Evolutionary conservation across 2,113 vertebrate genomes (phyloP), one percentile per base, ranked within the genome.

Genomic region (Eubucco bourcierii): DNA sequence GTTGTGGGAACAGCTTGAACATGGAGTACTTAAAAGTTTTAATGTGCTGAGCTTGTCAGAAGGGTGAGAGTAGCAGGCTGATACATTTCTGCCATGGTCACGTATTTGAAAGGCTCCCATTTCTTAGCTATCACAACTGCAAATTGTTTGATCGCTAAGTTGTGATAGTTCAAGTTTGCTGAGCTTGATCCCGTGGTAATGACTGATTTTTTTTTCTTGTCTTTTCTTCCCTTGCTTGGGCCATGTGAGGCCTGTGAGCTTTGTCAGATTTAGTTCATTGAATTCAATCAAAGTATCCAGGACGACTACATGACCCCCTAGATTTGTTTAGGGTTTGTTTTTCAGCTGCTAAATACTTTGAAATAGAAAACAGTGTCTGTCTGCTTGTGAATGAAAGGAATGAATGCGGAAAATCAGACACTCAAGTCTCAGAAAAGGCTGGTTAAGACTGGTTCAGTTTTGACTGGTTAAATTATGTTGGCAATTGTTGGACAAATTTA

Each of bases 1-100:
- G 47, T 91, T 84, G 85, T 86, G 85, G 80, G 85, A 95, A 68
- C 79, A 87, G 81, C 56, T 94, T 78, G 82, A 94, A 53, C 85
- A 86, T 29, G 50, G 63, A 65, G 70, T 75, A 72, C 80, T 82
- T 75, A 81, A 84, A 93, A 65, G 39, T 84, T 88, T 46, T 66
- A 73, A 88, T 90, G 66, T 94, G 82, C 70, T 73, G 58, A 90
- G 59, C n/a, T 82, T 29, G 39, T 78, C 44, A 55, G 79, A 86
- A 87, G 34, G 61, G 44, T 5, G 24, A 80, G 76, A 50, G 14
- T 8, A 60, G 33, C 3, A 16, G 25, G 28, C 8, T 84, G 44
- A 64, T 33, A 78, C 0, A 1, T 78, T 90, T 90, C 80, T 91
- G 70, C 74, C 59, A 24, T 27, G 63, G 23, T 78, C 50, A 50